These are phyloP conservation scores for Hydra vulgaris DNA, from an alignment of 30 jellyfish, hydroid and myxozoan species.

Conservation along the genomic window DNA sequence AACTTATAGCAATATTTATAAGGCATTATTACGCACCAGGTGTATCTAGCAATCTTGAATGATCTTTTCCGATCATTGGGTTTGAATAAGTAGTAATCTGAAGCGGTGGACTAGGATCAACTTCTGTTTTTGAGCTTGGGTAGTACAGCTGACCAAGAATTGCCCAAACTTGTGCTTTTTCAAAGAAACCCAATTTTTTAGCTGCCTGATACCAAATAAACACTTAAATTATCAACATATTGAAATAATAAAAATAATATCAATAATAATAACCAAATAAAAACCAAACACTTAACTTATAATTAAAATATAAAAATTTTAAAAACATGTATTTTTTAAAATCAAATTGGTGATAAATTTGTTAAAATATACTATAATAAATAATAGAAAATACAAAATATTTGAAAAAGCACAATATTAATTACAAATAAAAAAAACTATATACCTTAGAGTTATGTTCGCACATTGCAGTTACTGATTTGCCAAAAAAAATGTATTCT, in stretches of 20 bases:
- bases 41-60: conserved; percentile 17
- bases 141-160: conserved; percentile 32
- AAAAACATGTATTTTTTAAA: not conserved
- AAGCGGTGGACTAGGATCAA: conserved; percentile 2
- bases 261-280: not conserved
- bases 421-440: not conserved
- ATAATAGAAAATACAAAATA: not conserved
- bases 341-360: not conserved
- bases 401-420: not conserved
- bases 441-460: conserved; percentile 42
- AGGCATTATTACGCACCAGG: conserved; percentile 17
- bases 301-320: not conserved
- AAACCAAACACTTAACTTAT: not conserved
- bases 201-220: conserved; percentile 36
- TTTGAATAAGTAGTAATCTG: conserved; percentile 3
- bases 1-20: too few relatives aligned
- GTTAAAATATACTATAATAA: not conserved
- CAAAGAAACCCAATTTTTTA: conserved; percentile 32
- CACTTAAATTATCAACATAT: not conserved
- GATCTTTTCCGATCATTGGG: conserved; percentile 1
- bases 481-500: conserved; percentile 29
- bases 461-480: conserved; percentile 31
- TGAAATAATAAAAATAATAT: not conserved
- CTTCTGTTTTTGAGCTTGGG: not conserved
- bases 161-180: conserved; percentile 77